Evolutionary conservation across 2,797 vertebrate genomes (phyloP).

Genomic region (Gadopsis bispinosus): DNA sequence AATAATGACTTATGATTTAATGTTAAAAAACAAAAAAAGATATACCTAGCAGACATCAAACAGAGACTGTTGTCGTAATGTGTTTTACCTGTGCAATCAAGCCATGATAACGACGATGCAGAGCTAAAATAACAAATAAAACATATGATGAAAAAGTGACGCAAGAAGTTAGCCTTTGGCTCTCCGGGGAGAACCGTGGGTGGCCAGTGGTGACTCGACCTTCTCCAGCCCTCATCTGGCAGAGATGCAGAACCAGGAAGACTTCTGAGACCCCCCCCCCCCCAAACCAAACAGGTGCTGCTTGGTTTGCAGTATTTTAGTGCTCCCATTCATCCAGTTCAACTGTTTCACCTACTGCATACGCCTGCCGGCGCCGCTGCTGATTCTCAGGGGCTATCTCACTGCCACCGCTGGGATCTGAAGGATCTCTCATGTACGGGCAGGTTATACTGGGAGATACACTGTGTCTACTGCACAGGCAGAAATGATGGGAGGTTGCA

Average conservation of each 20-base stretch:
- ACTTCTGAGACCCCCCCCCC: constrained; percentile 54
- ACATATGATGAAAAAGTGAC: constrained; percentile 64
- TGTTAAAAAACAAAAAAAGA: constrained; percentile 30
- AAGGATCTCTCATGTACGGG: constrained; percentile 7
- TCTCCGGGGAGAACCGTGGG: constrained; percentile 52
- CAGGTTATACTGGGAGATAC: neutral
- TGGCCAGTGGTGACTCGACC: constrained; percentile 48
- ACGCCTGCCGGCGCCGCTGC: constrained; percentile 42
- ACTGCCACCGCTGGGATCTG: constrained; percentile 16
- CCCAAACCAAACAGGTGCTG: constrained; percentile 47
- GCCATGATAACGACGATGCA: constrained; percentile 78
- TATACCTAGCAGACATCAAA: constrained; percentile 79
- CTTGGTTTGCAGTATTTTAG: constrained; percentile 63
- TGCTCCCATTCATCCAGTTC: constrained; percentile 66
- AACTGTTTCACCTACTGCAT: constrained; percentile 72
- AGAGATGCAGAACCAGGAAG: constrained; percentile 68
- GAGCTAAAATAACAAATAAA: constrained; percentile 66
- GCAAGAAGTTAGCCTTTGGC: constrained; percentile 60
- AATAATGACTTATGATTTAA: constrained; percentile 59
- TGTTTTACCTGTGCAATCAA: constrained; percentile 80
- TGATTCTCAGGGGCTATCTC: constrained; percentile 78
- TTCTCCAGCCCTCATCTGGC: constrained; percentile 55
- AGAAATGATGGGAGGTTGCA: constrained; percentile 16
- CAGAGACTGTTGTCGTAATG: constrained; percentile 85
- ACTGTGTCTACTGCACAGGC: constrained; percentile 2